Evolutionary conservation across 1,140 invertebrate genomes (phyloP).

Genomic region (Bombus consobrinus): DNA sequence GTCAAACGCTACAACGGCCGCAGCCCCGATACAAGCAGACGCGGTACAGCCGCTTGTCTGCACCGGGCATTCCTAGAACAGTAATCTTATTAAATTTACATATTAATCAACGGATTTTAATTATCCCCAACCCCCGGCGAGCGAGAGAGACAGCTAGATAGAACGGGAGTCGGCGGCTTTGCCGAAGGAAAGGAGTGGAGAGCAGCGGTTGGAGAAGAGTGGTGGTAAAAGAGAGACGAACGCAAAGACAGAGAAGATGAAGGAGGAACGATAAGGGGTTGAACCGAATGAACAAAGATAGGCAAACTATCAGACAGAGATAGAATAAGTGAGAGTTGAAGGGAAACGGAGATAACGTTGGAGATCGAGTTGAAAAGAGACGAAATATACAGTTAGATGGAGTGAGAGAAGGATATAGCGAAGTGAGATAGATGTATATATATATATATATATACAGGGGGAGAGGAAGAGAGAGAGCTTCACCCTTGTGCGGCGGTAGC

Average conservation of each 20-base stretch:
- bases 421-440: slow-evolving; percentile 41
- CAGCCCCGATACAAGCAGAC: slow-evolving; percentile 66
- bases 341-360: slow-evolving; percentile 38
- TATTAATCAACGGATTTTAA: slow-evolving; percentile 99
- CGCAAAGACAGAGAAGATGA: slow-evolving; percentile 38
- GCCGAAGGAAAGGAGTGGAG: slow-evolving; percentile 23
- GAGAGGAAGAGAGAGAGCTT: slow-evolving; percentile 69
- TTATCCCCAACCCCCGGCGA: slow-evolving; percentile 87
- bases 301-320: slow-evolving; percentile 42
- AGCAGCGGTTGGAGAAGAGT: slow-evolving; percentile 28
- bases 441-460: slow-evolving; percentile 23
- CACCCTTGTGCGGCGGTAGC: slow-evolving; percentile 80
- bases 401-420: slow-evolving; percentile 33
- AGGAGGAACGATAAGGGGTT: slow-evolving; percentile 62
- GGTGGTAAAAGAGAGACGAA: slow-evolving; percentile 18
- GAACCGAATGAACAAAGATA: slow-evolving; percentile 34
- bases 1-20: slow-evolving; percentile 66
- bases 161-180: background rate
- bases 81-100: slow-evolving; percentile 99
- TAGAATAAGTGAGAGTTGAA: background rate
- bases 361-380: slow-evolving; percentile 52
- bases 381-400: background rate
- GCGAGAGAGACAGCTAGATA: slow-evolving; percentile 25
- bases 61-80: slow-evolving; percentile 86
- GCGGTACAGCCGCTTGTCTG: slow-evolving; percentile 74